Evolutionary conservation across 1,140 invertebrate genomes (phyloP).

Genomic region (Bombus affinis): DNA sequence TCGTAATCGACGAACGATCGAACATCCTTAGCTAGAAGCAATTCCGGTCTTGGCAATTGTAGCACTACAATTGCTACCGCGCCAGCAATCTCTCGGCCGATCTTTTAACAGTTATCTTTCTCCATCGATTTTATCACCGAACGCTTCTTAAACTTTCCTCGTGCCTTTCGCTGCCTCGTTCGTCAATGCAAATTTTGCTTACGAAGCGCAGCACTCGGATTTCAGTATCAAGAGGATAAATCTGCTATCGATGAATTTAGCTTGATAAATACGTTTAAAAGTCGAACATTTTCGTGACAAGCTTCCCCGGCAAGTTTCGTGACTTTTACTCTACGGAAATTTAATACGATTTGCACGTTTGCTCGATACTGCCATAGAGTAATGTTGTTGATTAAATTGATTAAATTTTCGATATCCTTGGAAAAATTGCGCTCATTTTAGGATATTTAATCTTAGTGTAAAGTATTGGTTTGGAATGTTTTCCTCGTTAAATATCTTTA

Average conservation of each 20-base stretch:
- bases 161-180: not conserved
- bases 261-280: not conserved
- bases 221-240: not conserved
- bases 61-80: slow-evolving; percentile 38
- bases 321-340: not conserved
- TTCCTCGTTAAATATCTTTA: no score
- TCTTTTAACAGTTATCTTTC: slow-evolving; percentile 18
- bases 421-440: no score
- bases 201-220: not conserved
- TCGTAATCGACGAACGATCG: slow-evolving; percentile 41
- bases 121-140: slow-evolving; percentile 27
- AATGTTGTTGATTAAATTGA: not conserved
- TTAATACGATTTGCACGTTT: not conserved
- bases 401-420: not conserved
- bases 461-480: no score
- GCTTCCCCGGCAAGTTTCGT: no score
- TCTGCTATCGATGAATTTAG: not conserved
- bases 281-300: not conserved
- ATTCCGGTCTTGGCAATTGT: slow-evolving; percentile 55
- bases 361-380: no score
- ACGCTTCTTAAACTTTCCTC: slow-evolving; percentile 25
- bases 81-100: slow-evolving; percentile 25
- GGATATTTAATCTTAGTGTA: no score
- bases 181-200: not conserved
- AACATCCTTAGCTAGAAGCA: slow-evolving; percentile 47